Base-by-base conservation (phyloP, 2,113 vertebrate species). In the Heloderma charlesbogerti region DNA sequence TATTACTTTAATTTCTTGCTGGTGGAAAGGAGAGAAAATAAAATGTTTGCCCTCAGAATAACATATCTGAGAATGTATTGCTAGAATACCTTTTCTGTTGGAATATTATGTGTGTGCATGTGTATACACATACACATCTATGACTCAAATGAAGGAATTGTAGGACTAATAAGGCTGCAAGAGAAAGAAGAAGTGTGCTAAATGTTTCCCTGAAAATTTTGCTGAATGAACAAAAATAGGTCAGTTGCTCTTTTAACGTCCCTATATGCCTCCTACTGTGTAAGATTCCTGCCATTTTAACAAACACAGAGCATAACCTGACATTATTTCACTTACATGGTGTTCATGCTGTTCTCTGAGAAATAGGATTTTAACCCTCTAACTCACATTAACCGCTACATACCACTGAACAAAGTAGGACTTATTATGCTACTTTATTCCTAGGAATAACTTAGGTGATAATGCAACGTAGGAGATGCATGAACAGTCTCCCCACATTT, bases 281-380 rank as follows among this genome's bases (percentile, higher is more conserved):
- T 48, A 86, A 92, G 51, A 91, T 93, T 9, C 25, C 60, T 51
- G 77, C 18, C 91, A 92, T 25, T 31, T 94, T 87, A 40, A 82
- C 88, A 79, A 84, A 92, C 90, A 66, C n/a, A 93, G 93, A 92
- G 71, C 2, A 92, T 90, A 95, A 20, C 43, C 91, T 93, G 15
- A 40, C 90, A 93, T 92, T 93, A 22, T 91, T 92, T 92, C 1
- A 1, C 88, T 10, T 91, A 0, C 57, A 2, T 1, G 83, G 57
- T 63, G 66, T 18, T 89, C 3, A 45, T 6, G 15, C 1, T 83
- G 66, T 91, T 45, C n/a, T 69, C 22, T 22, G 88, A 91, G 88
- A 71, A 71, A 18, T 22, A 88, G 4, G 20, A 37, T 77, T 93
- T 87, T 69, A 91, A 34, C 13, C 34, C 90, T 66, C 37, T 80